Evolutionary conservation across 2,797 vertebrate genomes (phyloP), one percentile per base, ranked within the genome.

Genomic region (Basileuterus tristriatus): DNA sequence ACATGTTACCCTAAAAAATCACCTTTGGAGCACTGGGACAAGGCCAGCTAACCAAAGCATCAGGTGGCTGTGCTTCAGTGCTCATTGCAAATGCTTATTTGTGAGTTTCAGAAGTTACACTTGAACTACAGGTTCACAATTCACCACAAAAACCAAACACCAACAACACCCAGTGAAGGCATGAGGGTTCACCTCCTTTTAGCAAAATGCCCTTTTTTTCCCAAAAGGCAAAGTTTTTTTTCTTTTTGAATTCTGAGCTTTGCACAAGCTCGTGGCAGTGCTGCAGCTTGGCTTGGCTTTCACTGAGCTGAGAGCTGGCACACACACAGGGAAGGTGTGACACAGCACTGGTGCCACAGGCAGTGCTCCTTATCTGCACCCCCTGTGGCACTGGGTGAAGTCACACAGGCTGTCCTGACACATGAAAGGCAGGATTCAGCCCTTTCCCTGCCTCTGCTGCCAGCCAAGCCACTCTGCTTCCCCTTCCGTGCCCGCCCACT

Each of bases 181-280:
- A 56, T 15, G 18, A 41, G 50, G 29, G 26, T 49, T 37, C 32
- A 82, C 68, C 8, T 14, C 26, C 58, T 84, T 62, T 39, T 4
- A 72, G 41, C 67, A 68, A 49, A 24, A 70, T 9, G 24, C n/a
- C 34, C 9, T 44, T 22, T 39, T 37, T 39, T 39, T 39, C 37
- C 37, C 37, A 39, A 29, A 47, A 64, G n/a, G 36, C 27, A 49
- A 64, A 67, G n/a, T 5, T 17, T 50, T 60, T 52, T 53, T 21
- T 24, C 34, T 58, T 34, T 58, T 22, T 15, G 43, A 32, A 29
- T 58, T 32, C 26, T 3, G 22, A 78, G 7, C 52, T 34, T 1
- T 4, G 39, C 23, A 16, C 13, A 12, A 30, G 55, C 30, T n/a
- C 11, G 4, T 0, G 5, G 53, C 1, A 21, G 55, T 5, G 55